Conservation (phyloP, 2,113 vertebrate species). For the Antechinus flavipes region DNA sequence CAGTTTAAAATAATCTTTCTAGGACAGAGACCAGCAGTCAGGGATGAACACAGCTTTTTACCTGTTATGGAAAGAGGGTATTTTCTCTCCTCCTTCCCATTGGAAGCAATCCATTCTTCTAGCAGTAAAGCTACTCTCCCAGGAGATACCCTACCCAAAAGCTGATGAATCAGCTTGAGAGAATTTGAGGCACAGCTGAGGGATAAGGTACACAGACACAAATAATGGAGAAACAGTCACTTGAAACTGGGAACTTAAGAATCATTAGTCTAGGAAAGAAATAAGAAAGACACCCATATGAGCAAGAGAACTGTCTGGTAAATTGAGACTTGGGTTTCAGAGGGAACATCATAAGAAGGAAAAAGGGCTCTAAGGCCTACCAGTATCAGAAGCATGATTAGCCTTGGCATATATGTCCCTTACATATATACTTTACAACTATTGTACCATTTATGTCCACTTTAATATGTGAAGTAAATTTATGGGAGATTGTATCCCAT, state of each 20-base stretch:
- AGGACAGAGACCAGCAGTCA: background rate
- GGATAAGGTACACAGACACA: background rate
- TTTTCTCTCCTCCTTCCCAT: background rate
- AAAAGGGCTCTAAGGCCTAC: background rate
- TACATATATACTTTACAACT: background rate
- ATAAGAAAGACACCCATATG: background rate
- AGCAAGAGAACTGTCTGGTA: background rate
- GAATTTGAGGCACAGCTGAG: background rate
- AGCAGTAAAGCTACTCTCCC: background rate
- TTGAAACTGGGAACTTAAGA: background rate
- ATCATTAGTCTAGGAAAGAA: background rate
- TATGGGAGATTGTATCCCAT: background rate
- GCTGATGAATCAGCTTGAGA: background rate
- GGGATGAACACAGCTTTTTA: background rate
- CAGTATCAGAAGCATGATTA: background rate
- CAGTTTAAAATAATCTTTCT: background rate
- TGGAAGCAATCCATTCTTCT: background rate
- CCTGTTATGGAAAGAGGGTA: background rate
- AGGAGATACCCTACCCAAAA: background rate
- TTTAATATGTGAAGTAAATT: background rate
- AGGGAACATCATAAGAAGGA: background rate
- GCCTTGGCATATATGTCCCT: background rate
- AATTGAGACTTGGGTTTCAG: background rate
- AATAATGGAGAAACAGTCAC: background rate
- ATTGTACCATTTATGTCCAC: background rate